phyloP scores from a whole-genome alignment of 2,797 vertebrate genomes.

The Antrozous pallidus region DNA sequence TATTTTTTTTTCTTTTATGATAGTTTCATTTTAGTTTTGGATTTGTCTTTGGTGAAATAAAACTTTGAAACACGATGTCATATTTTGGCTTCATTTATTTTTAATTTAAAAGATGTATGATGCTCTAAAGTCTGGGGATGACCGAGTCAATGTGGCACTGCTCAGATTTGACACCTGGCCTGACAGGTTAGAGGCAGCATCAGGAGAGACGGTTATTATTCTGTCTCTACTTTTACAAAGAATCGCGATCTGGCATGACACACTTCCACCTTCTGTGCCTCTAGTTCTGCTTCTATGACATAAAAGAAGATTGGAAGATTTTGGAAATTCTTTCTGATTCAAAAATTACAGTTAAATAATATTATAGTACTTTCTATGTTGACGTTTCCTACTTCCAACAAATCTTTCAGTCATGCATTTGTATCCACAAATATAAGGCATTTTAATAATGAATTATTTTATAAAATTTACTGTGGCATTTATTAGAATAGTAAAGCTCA shows the following conservation, averaged over 20 bases:
- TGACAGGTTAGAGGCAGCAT: neutral
- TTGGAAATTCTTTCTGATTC: neutral
- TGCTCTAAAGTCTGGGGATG: neutral
- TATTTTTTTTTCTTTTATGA: neutral
- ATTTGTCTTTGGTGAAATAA: neutral
- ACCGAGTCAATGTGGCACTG: neutral
- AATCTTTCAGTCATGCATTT: neutral
- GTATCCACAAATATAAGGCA: neutral
- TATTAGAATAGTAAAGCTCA: neutral
- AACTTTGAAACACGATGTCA: neutral
- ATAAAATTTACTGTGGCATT: neutral
- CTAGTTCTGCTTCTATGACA: neutral
- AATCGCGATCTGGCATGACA: neutral
- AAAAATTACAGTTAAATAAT: constrained; percentile 14
- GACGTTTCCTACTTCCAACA: neutral
- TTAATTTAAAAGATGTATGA: neutral
- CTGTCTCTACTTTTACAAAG: neutral
- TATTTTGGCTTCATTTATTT: neutral
- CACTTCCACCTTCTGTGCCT: neutral
- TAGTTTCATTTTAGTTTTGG: neutral
- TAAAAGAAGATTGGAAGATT: neutral
- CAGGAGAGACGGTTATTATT: neutral
- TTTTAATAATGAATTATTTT: neutral
- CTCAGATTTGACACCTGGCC: neutral
- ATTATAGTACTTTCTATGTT: neutral